Base-by-base conservation (phyloP, 2,888 invertebrate genomes). In the Cheilosia scutellata region DNA sequence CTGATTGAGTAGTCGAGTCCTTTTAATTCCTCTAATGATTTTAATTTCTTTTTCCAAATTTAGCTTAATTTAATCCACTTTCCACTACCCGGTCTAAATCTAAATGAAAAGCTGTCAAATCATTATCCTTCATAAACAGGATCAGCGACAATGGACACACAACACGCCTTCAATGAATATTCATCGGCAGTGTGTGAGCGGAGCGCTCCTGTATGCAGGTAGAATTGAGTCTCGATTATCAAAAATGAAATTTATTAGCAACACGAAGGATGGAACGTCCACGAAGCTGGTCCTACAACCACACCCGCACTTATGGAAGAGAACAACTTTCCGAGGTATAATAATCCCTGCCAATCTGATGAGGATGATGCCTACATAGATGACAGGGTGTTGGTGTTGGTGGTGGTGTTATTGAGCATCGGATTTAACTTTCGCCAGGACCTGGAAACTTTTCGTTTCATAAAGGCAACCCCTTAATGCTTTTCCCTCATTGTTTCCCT, bases 91-190 rank as follows among this genome's bases (percentile, higher is more conserved):
- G 63, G 62, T 68, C 44, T 37, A 62, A 70, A 31, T 79, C 65
- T 42, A 71, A 70, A 71, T 57, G 74, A 75, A 79, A 75, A 65
- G 63, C 74, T 75, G 79, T 71, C 75, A 75, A 58, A 71, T 80
- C 40, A 77, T 77, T 80, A 84, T 80, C 80, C 84, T 80, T 60
- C 65, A 76, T 71, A 84, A 84, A 80, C 80, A 84, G 80, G 84
- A 84, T 80, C 58, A 84, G 57, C 42, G 74, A 55, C 47, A 58
- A 53, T 51, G 37, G 0, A 20, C 58, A 31, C 20, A 58, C 5
- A 42, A 55, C 16, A 66, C 40, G 53, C 16, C 55, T 47, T 13
- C 49, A 53, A 84, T 84, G 80, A 84, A 84, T 84, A 84, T 84
- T 84, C 84, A 79, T 84, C 27, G 25, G 4, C 25, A 37, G n/a